Conservation (phyloP, 2,113 vertebrate species). For the Sinocyclocheilus maitianheensis region DNA sequence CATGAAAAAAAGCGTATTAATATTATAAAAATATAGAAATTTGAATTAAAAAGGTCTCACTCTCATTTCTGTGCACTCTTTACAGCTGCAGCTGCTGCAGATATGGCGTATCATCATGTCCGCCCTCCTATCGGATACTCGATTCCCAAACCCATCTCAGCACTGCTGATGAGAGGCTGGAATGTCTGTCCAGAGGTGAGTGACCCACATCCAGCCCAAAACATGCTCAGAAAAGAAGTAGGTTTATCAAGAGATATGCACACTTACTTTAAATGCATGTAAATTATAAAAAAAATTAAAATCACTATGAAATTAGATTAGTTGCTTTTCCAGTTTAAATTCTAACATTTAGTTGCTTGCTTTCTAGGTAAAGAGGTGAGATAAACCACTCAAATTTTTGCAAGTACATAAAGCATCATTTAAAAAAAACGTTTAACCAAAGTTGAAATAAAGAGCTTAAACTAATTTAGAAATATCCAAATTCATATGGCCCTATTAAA, state of each 20-base stretch:
- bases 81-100: slow-evolving; percentile 87
- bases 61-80: slow-evolving; percentile 4
- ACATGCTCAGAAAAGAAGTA: background rate
- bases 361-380: background rate
- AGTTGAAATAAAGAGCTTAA: background rate
- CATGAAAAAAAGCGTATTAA: background rate
- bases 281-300: background rate
- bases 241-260: background rate
- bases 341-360: background rate
- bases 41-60: background rate
- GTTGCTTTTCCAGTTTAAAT: background rate
- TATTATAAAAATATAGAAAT: background rate
- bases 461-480: background rate
- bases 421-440: background rate
- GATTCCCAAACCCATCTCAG: slow-evolving; percentile 90
- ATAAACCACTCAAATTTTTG: background rate
- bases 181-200: slow-evolving; percentile 90
- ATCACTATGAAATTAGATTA: background rate
- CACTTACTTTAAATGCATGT: background rate
- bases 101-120: slow-evolving; percentile 95
- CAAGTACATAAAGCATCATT: background rate
- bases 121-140: slow-evolving; percentile 91
- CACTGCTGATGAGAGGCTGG: slow-evolving; percentile 90
- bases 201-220: background rate
- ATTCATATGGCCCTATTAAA: background rate